These are phyloP conservation scores for Parascotia fuliginaria DNA, from an alignment of 2,888 invertebrate genomes.

Conservation along the genomic window DNA sequence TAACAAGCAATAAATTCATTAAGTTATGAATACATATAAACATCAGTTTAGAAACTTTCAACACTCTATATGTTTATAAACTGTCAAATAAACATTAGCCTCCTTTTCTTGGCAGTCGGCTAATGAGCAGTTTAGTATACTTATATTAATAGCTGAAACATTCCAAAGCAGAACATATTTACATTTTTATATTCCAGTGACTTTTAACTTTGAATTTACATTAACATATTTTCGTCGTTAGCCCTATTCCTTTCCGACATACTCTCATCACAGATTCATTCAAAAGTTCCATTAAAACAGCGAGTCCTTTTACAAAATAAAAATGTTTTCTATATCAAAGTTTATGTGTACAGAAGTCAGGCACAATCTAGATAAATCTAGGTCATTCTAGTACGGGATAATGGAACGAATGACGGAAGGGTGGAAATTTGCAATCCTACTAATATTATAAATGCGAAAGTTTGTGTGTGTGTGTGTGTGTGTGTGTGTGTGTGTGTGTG, in stretches of 20 bases:
- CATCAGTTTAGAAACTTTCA: too few species aligned
- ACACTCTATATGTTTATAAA: too few species aligned
- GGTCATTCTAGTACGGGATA: slow-evolving; percentile 33
- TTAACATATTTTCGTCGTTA: slow-evolving; percentile 3
- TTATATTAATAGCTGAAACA: too few species aligned
- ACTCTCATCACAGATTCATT: background rate
- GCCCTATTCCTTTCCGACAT: slow-evolving; percentile 1
- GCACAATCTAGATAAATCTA: slow-evolving; percentile 33
- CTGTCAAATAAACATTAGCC: too few species aligned
- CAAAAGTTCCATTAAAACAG: background rate
- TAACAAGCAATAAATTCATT: too few species aligned
- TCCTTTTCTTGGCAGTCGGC: too few species aligned
- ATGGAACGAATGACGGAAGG: slow-evolving; percentile 17
- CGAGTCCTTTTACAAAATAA: slow-evolving; percentile 14
- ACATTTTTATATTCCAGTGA: background rate
- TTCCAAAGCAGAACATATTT: background rate
- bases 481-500: too few species aligned
- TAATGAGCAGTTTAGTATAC: too few species aligned
- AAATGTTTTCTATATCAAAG: slow-evolving; percentile 8
- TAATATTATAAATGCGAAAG: slow-evolving; percentile 35
- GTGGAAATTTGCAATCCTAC: slow-evolving; percentile 33
- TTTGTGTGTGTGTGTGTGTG: too few species aligned
- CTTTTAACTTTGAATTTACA: background rate
- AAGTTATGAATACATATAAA: too few species aligned
- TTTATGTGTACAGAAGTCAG: slow-evolving; percentile 16